Percentiles rank a stretch among this genome's conserved stretches.
Conservation (phyloP, 2,113 vertebrate genomes). For the Corythornis vintsioides region DNA sequence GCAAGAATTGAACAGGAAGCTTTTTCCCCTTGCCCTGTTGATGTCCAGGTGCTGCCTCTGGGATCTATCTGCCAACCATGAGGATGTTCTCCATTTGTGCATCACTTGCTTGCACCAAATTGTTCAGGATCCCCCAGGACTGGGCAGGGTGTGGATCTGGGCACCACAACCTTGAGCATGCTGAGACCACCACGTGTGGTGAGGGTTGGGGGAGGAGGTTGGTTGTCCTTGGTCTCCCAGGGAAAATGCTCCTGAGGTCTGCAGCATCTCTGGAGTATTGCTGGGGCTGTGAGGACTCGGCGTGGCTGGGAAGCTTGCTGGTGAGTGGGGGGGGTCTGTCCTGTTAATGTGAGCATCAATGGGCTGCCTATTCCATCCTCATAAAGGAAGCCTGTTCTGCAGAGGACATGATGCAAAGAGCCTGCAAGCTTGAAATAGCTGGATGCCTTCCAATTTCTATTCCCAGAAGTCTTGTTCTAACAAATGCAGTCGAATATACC, state of each 20-base stretch:
- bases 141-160: rapidly evolving
- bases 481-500: background rate
- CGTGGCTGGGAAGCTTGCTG: background rate
- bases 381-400: slow-evolving; percentile 39
- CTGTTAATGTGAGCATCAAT: background rate
- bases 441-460: slow-evolving; percentile 44
- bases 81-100: background rate
- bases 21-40: background rate
- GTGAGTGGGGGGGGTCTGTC: background rate
- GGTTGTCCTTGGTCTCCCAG: background rate
- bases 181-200: rapidly evolving
- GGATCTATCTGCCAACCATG: background rate
- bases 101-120: background rate
- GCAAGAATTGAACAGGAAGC: background rate
- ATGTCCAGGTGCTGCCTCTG: background rate
- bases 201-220: background rate
- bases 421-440: slow-evolving; percentile 37
- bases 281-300: background rate
- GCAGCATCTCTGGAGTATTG: background rate
- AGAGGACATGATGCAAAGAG: slow-evolving; percentile 42
- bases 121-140: background rate
- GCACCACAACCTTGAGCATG: rapidly evolving
- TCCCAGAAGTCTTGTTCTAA: slow-evolving; percentile 47
- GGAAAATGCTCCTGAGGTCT: background rate
- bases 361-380: background rate